Base-by-base conservation (phyloP, 30 jellyfish, hydroid and myxozoan genomes). In the Catostylus mosaicus region DNA sequence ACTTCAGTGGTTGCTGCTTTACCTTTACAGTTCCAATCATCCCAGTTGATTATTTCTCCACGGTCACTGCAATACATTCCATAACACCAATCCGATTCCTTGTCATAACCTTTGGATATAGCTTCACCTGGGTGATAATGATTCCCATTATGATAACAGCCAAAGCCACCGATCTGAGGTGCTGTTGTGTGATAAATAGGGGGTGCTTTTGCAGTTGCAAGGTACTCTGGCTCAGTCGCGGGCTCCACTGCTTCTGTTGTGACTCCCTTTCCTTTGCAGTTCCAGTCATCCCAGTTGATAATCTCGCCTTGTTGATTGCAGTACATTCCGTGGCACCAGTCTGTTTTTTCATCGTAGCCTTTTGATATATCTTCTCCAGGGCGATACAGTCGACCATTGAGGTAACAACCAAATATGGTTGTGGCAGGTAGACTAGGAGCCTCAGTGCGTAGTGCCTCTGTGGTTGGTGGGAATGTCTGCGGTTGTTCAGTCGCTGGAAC, bases 71-170 rank as follows among this genome's bases (percentile, higher is more conserved):
- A 77, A 30, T 33, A 35, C 57, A 36, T 5, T 6, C 89, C 89
- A 62, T 77, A 77, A 34, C 89, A 77, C 89, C 89, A 77, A 61
- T 77, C 80, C 0, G 89, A 4, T 4, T 52, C 0, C 66, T 33
- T 70, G 32, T 77, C 89, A 62, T 77, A 77, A 24, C 89, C 89
- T 37, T 63, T 29, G 3, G 73, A 35, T 1, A 77, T 59, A 3
- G 23, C 71, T 22, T 48, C 69, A 7, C 89, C 89, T 0, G 80
- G 70, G 8, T 34, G 24, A 38, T 59, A 77, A 37, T 31, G 46
- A 32, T 59, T 40, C 43, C 76, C 87, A 10, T 57, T 46, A n/a
- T 46, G 2, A 64, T 59, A 59, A 22, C 89, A 78, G 26, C 89
- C 89, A 30, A n/a, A 27, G 7, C 46, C 65, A 34, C 22, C 7